phyloP scores from a whole-genome alignment of 1,140 invertebrate genomes.

The Heliconius himera region DNA sequence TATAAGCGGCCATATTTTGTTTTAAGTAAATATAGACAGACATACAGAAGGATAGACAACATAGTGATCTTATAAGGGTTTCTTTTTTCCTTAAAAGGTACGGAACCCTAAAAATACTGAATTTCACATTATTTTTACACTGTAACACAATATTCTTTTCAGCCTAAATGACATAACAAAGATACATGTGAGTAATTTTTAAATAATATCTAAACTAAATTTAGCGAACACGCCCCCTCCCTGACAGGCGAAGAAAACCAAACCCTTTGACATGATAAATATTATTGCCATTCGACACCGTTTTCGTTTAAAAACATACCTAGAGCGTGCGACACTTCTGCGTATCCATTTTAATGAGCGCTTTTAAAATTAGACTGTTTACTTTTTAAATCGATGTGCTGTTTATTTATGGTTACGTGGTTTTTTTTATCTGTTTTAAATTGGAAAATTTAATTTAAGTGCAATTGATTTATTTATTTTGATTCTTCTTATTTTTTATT shows the following conservation, averaged over 20 bases:
- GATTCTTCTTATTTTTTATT: no score
- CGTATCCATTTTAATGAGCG: conserved; percentile 69
- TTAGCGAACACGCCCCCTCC: conserved; percentile 43
- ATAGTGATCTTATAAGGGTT: no score
- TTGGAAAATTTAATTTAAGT: not conserved
- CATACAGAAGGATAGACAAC: no score
- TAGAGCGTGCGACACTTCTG: conserved; percentile 54
- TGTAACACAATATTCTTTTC: no score
- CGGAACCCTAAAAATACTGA: no score
- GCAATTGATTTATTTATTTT: conserved; percentile 2
- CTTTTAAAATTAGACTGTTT: conserved; percentile 58
- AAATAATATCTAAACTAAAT: conserved; percentile 14
- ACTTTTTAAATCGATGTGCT: conserved; percentile 60
- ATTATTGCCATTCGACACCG: conserved; percentile 68
- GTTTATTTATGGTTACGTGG: conserved; percentile 24
- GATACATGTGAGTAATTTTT: not conserved
- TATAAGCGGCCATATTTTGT: no score
- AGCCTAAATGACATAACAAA: not conserved
- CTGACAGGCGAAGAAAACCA: conserved; percentile 48
- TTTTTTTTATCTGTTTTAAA: not conserved
- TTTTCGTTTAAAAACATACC: conserved; percentile 50
- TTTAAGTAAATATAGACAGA: no score
- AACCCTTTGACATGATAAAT: conserved; percentile 69
- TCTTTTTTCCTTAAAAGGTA: no score
- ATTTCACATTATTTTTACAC: no score